Evolutionary conservation across 2,888 invertebrate genomes (phyloP), one percentile per base, ranked within the genome.

Genomic region (Drosophila nigricruria): DNA sequence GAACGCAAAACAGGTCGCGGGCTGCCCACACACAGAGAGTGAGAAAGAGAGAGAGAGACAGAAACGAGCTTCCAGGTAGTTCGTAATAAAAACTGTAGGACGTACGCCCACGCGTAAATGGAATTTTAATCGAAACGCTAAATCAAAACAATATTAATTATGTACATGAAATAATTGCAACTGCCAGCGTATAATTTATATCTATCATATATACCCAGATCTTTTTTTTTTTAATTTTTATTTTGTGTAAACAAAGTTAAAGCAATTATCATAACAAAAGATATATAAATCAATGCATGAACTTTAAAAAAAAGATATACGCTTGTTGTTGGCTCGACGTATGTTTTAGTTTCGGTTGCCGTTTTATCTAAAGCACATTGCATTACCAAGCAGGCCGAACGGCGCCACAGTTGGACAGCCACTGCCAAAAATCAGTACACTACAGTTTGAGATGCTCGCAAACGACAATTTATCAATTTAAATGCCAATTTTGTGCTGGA

Each of bases 121-220:
- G 79, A 60, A 69, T 78, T 62, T 77, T 60, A 70, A 78, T 70
- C 74, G 68, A 45, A 40, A 30, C 30, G 61, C 52, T 62, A 73
- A 67, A 73, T 70, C 78, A 58, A 66, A 63, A 61, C 57, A 69
- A 70, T 78, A 70, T 78, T 77, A 78, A 77, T 73, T 73, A 78
- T 70, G 45, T 61, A 58, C 60, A 64, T 30, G 40, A 43, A 36
- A 3, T 4, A 58, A 58, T 40, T 58, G 58, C 40, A 49, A 36
- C 34, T 70, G 60, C 9, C 76, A 76, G 40, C 25, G 38, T n/a
- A 30, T 76, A 65, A 70, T 77, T 77, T 67, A 59, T 62, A 14
- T 49, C 59, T 16, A 45, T 54, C 30, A 45, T 54, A 25, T 18
- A 32, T 54, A 58, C 27, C 67, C 54, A 63, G 57, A 54, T 16